phyloP scores from a whole-genome alignment of 2,797 vertebrate species.

The Oryzias sinensis region DNA sequence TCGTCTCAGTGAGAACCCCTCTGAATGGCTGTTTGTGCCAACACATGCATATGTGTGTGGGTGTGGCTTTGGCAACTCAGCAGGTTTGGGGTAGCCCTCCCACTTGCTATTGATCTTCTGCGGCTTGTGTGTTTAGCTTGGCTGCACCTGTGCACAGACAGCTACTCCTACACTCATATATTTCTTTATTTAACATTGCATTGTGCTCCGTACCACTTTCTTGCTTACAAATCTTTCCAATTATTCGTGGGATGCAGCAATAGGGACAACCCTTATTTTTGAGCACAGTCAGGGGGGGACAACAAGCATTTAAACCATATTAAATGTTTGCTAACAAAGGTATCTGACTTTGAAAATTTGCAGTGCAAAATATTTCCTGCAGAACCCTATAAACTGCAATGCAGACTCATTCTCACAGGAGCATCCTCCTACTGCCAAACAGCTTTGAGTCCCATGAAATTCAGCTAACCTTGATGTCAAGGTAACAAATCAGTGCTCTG shows the following conservation, averaged over 20 bases:
- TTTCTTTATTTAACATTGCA: not conserved
- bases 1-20: slow-evolving; percentile 48
- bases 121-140: slow-evolving; percentile 58
- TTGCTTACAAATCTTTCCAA: too few relatives aligned
- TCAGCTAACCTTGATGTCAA: slow-evolving; percentile 55
- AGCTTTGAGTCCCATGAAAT: slow-evolving; percentile 46
- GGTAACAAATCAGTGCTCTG: slow-evolving; percentile 64
- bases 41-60: slow-evolving; percentile 16
- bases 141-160: slow-evolving; percentile 67
- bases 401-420: slow-evolving; percentile 32
- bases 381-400: slow-evolving; percentile 51
- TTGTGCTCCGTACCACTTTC: too few relatives aligned
- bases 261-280: not conserved
- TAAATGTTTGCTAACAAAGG: too few relatives aligned
- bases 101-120: slow-evolving; percentile 56
- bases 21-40: slow-evolving; percentile 19
- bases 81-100: slow-evolving; percentile 46
- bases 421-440: slow-evolving; percentile 22
- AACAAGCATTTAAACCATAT: too few relatives aligned
- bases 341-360: too few relatives aligned
- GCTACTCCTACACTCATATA: slow-evolving; percentile 23
- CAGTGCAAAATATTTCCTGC: slow-evolving; percentile 12
- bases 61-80: slow-evolving; percentile 41
- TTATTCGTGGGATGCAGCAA: too few relatives aligned
- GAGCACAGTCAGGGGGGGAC: slow-evolving; percentile 22